phyloP scores from a whole-genome alignment of 2,797 vertebrate genomes.

The Meda fulgida region DNA sequence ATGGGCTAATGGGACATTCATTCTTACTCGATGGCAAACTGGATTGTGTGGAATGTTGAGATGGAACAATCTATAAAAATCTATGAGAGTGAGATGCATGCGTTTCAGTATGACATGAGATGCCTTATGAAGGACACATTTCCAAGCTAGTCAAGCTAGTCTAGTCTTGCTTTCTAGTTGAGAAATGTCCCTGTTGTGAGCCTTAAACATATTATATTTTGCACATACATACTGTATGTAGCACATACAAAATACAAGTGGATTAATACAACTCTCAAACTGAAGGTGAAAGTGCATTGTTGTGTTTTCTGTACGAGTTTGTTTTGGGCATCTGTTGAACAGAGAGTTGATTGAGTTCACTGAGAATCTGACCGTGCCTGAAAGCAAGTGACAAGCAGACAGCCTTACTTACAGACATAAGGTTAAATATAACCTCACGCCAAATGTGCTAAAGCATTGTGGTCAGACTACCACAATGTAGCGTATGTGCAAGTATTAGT shows the following conservation, averaged over 20 bases:
- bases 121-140: neutral
- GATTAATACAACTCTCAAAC: neutral
- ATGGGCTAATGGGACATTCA: neutral
- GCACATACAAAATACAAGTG: neutral
- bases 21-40: neutral
- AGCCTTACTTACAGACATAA: neutral
- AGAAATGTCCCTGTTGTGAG: neutral
- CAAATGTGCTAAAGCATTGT: constrained; percentile 7
- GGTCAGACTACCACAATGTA: neutral
- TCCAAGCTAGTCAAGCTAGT: neutral
- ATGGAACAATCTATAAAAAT: neutral
- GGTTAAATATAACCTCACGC: neutral
- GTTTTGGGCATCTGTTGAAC: neutral
- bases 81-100: neutral
- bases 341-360: constrained; percentile 1
- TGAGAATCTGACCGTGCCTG: neutral
- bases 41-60: neutral
- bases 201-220: neutral
- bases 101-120: neutral
- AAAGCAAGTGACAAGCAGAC: neutral
- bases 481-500: neutral
- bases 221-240: neutral
- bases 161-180: neutral
- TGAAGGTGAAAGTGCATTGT: neutral
- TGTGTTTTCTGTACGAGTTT: neutral